Conservation (phyloP, 2,113 vertebrate genomes). For the Zootoca vivipara region DNA sequence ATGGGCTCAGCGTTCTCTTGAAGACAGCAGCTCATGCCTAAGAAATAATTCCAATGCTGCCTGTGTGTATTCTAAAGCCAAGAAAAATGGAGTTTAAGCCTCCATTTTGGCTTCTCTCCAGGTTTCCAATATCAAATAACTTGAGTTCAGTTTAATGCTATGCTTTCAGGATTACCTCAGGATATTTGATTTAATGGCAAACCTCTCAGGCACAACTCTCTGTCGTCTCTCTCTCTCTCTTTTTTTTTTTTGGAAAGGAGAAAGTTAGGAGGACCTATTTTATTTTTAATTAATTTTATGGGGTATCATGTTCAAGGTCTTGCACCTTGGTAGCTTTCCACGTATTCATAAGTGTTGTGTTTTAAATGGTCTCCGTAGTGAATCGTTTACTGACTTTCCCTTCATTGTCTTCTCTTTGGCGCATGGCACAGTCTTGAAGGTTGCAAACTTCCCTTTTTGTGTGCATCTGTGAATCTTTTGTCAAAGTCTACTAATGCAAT, state of each 20-base stretch:
- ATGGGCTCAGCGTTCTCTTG: neutral
- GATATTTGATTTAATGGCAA: constrained; percentile 50
- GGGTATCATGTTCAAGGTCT: constrained; percentile 19
- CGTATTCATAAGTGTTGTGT: neutral
- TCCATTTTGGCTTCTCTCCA: constrained; percentile 57
- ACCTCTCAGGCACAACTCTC: constrained; percentile 22
- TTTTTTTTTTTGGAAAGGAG: neutral
- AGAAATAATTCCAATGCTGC: neutral
- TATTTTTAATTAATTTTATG: constrained; percentile 31
- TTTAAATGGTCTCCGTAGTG: constrained; percentile 14
- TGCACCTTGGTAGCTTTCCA: constrained; percentile 34
- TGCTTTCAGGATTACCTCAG: constrained; percentile 50
- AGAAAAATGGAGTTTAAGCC: constrained; percentile 43
- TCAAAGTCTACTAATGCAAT: constrained; percentile 3
- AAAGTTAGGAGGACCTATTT: constrained; percentile 23
- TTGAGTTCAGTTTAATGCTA: constrained; percentile 33
- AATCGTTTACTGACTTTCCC: neutral
- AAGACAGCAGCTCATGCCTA: neutral
- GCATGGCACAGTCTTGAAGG: constrained; percentile 13
- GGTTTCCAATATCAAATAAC: constrained; percentile 39
- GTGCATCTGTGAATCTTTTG: neutral
- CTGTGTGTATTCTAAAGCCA: constrained; percentile 22
- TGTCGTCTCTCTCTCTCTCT: neutral
- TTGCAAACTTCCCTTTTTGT: neutral
- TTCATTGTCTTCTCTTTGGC: constrained; percentile 6